phyloP scores from a whole-genome alignment of 2,888 invertebrate genomes.

The Agrochola lota region DNA sequence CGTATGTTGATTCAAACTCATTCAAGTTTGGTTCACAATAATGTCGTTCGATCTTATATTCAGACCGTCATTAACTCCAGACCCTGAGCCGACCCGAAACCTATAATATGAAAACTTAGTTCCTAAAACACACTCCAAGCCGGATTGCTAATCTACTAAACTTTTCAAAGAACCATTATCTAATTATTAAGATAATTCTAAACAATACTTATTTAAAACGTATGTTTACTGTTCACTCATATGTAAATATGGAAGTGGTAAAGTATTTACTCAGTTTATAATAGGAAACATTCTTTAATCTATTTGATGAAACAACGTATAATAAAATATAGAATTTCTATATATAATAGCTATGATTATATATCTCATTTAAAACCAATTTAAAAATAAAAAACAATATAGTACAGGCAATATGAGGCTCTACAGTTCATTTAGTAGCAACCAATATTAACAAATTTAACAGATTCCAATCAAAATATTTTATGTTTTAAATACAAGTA shows the following conservation, averaged over 20 bases:
- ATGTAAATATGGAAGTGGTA: background rate
- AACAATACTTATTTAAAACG: background rate
- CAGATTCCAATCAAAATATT: background rate
- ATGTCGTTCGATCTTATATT: conserved; percentile 62
- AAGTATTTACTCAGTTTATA: background rate
- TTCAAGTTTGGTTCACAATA: background rate
- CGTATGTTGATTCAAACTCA: conserved; percentile 27
- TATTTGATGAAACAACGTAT: background rate
- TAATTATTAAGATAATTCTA: background rate
- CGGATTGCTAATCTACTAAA: background rate
- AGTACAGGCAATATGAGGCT: too few relatives aligned
- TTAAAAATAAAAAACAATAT: too few relatives aligned
- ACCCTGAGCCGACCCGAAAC: conserved; percentile 61
- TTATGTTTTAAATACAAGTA: background rate
- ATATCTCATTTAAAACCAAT: too few relatives aligned
- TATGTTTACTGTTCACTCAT: background rate
- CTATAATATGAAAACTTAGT: conserved; percentile 63
- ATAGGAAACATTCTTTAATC: background rate
- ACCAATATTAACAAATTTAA: too few relatives aligned
- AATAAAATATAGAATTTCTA: background rate
- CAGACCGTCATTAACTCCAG: conserved; percentile 62
- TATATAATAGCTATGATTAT: too few relatives aligned
- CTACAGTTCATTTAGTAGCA: too few relatives aligned
- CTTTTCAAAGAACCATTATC: background rate
- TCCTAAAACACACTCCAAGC: conserved; percentile 19